Base-by-base conservation (phyloP, 1,140 invertebrate species). In the Mercenaria mercenaria region DNA sequence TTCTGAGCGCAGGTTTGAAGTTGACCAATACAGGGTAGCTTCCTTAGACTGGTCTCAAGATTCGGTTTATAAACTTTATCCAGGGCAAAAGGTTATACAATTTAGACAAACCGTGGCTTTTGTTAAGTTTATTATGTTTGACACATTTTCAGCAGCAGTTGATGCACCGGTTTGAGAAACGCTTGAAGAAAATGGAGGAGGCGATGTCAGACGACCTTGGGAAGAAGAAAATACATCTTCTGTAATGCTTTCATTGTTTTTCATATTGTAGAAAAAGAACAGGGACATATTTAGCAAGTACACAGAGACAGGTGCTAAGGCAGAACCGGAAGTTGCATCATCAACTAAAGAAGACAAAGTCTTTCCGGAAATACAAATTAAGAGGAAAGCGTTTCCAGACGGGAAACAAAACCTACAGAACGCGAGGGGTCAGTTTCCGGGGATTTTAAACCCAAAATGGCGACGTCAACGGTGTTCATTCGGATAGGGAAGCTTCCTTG, bases 211-310 rank as follows among this genome's bases (percentile, higher is more conserved):
- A 91, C 52, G 74, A 82, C 32, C 83, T 29, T 85, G 83, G 83
- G 83, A 85, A 1, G 83, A 69, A 0, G 76, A 85, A n/a, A n/a
- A n/a, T n/a, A n/a, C n/a, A n/a, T n/a, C n/a, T n/a, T n/a, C n/a
- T n/a, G n/a, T n/a, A n/a, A n/a, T n/a, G n/a, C n/a, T n/a, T n/a
- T n/a, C n/a, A n/a, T n/a, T n/a, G n/a, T n/a, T 72, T 81, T 43
- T 86, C 37, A 50, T 52, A 37, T 80, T 85, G 34, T 67, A 88
- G 43, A 84, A 47, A 61, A 81, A 85, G 29, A 87, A 87, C n/a
- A n/a, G n/a, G 23, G 87, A 92, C 39, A 88, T 92, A 56, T 92
- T 92, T 50, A 79, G 64, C 41, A 91, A 93, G 88, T 93, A 93
- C 76, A 90, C 92, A 3, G 92, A 93, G 13, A 89, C 77, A 18